phyloP scores from a whole-genome alignment of 2,797 vertebrate species.

The Alosa sapidissima region DNA sequence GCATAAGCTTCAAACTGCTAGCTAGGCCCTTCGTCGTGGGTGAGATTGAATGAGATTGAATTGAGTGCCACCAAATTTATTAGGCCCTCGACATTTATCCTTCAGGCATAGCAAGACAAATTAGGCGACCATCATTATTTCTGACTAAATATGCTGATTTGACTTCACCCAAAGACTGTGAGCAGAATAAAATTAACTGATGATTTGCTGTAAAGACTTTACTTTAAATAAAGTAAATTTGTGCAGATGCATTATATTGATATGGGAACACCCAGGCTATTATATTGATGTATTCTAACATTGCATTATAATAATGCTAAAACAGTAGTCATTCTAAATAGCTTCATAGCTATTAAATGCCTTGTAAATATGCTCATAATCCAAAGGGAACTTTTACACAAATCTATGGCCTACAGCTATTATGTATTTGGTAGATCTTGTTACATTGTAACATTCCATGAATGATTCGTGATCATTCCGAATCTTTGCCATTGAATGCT shows the following conservation, averaged over 20 bases:
- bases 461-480: neutral
- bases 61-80: neutral
- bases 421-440: neutral
- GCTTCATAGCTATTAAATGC: too few relatives aligned
- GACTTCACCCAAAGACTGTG: neutral
- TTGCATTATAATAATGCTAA: too few relatives aligned
- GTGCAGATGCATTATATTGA: neutral
- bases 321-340: too few relatives aligned
- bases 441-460: neutral
- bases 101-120: constrained; percentile 13
- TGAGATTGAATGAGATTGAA: constrained; percentile 6
- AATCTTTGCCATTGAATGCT: neutral
- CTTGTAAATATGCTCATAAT: too few relatives aligned
- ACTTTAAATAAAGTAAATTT: neutral
- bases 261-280: too few relatives aligned
- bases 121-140: neutral
- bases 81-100: neutral
- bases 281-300: neutral
- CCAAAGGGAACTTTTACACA: too few relatives aligned
- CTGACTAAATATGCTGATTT: neutral
- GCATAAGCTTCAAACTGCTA: neutral
- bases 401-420: too few relatives aligned
- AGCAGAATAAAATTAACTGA: neutral
- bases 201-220: neutral
- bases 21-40: neutral